A percentile compares a stretch with the other conserved stretches of the same genome.
Conservation (phyloP, 2,797 vertebrate genomes). For the Antennarius maculatus region DNA sequence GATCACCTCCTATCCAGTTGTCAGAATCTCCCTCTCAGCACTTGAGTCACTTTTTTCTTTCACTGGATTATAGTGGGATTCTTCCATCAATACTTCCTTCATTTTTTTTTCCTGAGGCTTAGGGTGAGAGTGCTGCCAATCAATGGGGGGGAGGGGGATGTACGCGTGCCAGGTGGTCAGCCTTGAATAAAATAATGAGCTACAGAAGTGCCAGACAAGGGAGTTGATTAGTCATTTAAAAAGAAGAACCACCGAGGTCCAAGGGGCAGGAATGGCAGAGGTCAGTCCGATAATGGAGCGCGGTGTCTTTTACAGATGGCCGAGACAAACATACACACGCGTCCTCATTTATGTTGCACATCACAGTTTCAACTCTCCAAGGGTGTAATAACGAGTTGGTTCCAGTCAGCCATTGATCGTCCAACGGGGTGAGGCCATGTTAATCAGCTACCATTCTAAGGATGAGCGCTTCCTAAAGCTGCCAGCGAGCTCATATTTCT, state of each 20-base stretch:
- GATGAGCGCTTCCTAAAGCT: constrained; percentile 66
- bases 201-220: constrained; percentile 54
- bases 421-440: constrained; percentile 66
- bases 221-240: constrained; percentile 66
- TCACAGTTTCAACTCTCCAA: constrained; percentile 60
- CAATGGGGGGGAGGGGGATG: constrained; percentile 31
- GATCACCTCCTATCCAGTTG: not conserved
- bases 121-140: constrained; percentile 54
- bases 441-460: constrained; percentile 76
- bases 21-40: constrained; percentile 24
- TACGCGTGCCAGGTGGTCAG: constrained; percentile 32
- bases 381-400: constrained; percentile 65
- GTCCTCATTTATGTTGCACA: constrained; percentile 57
- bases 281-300: constrained; percentile 60
- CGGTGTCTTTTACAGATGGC: constrained; percentile 48
- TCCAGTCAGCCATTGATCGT: constrained; percentile 81
- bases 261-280: constrained; percentile 45
- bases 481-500: constrained; percentile 68
- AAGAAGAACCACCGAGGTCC: constrained; percentile 38
- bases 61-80: constrained; percentile 52
- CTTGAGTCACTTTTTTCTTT: constrained; percentile 21
- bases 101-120: constrained; percentile 32
- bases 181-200: constrained; percentile 59
- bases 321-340: constrained; percentile 21
- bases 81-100: constrained; percentile 49